These are phyloP conservation scores for Drosophila phalerata DNA, from an alignment of 2,888 invertebrate species.

Conservation along the genomic window DNA sequence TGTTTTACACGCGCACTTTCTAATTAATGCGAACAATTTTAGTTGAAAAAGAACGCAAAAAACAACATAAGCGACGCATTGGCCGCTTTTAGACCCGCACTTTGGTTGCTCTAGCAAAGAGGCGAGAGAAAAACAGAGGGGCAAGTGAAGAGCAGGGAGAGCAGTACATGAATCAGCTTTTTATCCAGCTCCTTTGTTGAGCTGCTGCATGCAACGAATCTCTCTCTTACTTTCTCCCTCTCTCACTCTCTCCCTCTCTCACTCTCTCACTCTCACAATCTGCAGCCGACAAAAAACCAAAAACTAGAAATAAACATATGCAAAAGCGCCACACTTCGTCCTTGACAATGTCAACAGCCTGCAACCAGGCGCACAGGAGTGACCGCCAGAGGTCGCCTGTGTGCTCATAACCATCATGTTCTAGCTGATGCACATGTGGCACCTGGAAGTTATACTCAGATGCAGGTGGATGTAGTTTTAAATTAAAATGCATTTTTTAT, in stretches of 20 bases:
- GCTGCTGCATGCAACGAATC: constrained; percentile 5
- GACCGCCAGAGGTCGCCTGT: constrained; percentile 58
- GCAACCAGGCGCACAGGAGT: constrained; percentile 56
- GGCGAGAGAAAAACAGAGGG: background rate
- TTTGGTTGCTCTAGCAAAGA: constrained; percentile 15
- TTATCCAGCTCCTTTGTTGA: constrained; percentile 36
- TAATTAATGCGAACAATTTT: constrained; percentile 73
- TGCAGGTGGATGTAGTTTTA: no score
- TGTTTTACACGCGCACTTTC: constrained; percentile 66
- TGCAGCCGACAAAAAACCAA: constrained; percentile 10
- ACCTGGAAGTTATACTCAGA: background rate
- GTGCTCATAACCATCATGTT: constrained; percentile 24
- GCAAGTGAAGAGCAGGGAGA: background rate
- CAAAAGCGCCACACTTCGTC: constrained; percentile 39
- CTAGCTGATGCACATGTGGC: background rate
- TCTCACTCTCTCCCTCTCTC: background rate
- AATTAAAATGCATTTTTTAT: no score
- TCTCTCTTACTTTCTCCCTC: background rate
- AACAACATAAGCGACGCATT: constrained; percentile 33
- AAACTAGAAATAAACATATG: constrained; percentile 46
- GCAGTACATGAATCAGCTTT: constrained; percentile 34
- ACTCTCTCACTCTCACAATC: background rate
- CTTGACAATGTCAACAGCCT: constrained; percentile 74
- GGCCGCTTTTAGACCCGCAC: constrained; percentile 30
- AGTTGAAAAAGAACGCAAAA: constrained; percentile 40